Conservation (phyloP, 2,113 vertebrate species). For the Strix uralensis region DNA sequence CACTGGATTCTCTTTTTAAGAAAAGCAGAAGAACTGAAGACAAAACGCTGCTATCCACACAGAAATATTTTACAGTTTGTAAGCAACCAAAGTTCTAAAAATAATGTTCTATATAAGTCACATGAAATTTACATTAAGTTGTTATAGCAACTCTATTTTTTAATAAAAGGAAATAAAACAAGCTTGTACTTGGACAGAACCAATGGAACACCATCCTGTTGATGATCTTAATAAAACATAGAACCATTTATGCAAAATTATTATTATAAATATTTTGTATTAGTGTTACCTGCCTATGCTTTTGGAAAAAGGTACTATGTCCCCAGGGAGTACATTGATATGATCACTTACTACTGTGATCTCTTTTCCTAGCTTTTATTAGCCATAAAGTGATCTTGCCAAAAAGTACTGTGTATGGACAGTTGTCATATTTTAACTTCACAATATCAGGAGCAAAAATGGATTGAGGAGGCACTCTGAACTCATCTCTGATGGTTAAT, state of each 20-base stretch:
- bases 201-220: not conserved
- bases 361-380: not conserved
- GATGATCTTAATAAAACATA: not conserved
- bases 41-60: not conserved
- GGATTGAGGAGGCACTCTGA: not conserved
- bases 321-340: not conserved
- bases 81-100: conserved; percentile 10
- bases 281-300: not conserved
- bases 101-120: not conserved
- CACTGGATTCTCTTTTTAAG: not conserved
- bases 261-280: not conserved
- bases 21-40: not conserved
- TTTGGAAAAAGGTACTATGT: not conserved
- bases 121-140: not conserved
- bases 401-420: not conserved
- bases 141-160: not conserved
- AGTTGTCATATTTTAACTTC: not conserved
- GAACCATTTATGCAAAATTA: not conserved
- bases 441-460: not conserved
- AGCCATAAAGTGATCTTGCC: not conserved
- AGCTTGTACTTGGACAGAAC: not conserved
- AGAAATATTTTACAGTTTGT: not conserved
- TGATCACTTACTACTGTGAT: not conserved
- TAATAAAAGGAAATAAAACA: not conserved
- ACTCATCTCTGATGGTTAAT: not conserved